These are phyloP conservation scores for Neogale vison DNA, from an alignment of 2,113 vertebrate genomes.

Conservation along the genomic window DNA sequence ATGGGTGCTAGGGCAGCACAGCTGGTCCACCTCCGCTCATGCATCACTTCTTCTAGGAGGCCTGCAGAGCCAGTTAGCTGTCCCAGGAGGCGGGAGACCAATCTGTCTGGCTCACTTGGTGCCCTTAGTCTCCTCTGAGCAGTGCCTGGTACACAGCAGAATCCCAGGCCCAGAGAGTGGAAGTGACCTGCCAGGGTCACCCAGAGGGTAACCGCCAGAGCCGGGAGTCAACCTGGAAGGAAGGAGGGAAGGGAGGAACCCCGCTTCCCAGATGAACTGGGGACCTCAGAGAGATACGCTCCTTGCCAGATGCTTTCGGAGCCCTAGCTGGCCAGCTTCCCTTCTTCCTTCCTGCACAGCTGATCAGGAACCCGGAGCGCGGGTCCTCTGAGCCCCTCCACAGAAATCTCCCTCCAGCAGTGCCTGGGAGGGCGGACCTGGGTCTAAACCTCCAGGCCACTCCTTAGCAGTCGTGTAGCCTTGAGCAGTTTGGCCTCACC, in stretches of 20 bases:
- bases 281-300: background rate
- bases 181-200: background rate
- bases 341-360: background rate
- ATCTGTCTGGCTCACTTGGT: background rate
- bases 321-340: background rate
- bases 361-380: background rate
- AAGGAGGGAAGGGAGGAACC: background rate
- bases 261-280: background rate
- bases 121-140: background rate
- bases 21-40: rapidly evolving
- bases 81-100: background rate
- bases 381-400: background rate
- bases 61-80: background rate
- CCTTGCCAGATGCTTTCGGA: background rate
- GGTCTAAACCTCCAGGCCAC: background rate
- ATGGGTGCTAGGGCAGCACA: background rate
- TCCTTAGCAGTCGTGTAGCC: background rate
- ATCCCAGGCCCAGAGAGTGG: background rate
- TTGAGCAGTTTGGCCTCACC: background rate
- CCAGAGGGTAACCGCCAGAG: background rate
- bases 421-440: no score
- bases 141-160: background rate
- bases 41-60: background rate
- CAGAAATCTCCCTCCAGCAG: background rate
- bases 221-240: background rate